phyloP scores from a whole-genome alignment of 2,113 vertebrate genomes.

The Panurus biarmicus region DNA sequence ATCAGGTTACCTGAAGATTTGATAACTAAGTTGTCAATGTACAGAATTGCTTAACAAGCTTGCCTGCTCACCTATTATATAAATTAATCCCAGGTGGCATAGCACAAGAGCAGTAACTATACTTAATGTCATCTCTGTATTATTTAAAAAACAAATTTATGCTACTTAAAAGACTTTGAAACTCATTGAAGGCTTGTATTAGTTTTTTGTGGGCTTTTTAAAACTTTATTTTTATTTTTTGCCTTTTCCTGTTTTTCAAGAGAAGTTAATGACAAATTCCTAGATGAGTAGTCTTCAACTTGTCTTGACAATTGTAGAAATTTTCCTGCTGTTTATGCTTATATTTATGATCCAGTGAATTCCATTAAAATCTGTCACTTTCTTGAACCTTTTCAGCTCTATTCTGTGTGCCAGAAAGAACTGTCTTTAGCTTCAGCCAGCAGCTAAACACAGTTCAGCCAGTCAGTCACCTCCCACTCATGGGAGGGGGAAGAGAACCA shows the following conservation, averaged over 20 bases:
- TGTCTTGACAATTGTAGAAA: neutral
- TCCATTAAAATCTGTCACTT: neutral
- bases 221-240: neutral
- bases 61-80: neutral
- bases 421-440: neutral
- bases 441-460: neutral
- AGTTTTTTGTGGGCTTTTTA: fast-evolving
- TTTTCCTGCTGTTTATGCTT: neutral
- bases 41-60: neutral
- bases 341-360: neutral
- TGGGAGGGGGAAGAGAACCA: neutral
- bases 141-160: neutral
- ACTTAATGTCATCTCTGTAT: neutral
- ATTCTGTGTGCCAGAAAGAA: neutral
- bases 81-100: neutral
- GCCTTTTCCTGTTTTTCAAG: neutral
- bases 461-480: neutral
- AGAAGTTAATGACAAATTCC: neutral
- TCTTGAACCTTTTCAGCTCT: neutral
- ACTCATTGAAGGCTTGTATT: neutral
- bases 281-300: neutral
- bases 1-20: neutral
- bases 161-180: neutral
- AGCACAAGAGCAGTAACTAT: neutral
- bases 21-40: neutral